Conservation (phyloP, 2,888 invertebrate species). For the Drosophila subsilvestris region DNA sequence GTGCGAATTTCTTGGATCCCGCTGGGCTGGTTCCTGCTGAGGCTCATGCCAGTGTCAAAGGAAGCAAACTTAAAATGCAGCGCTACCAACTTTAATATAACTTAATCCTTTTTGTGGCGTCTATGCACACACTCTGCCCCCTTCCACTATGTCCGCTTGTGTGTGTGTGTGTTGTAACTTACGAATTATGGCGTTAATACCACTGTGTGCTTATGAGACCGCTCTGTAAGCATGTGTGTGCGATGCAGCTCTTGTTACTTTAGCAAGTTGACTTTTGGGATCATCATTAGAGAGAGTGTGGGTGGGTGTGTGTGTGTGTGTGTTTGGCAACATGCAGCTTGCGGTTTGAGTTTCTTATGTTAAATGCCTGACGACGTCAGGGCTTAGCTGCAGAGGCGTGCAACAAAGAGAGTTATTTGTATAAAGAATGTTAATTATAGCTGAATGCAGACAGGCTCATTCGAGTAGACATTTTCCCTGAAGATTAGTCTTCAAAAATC, state of each 20-base stretch:
- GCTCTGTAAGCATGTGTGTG: conserved; percentile 14
- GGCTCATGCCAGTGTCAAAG: conserved; percentile 54
- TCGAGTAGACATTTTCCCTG: background rate
- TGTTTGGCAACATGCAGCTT: conserved; percentile 42
- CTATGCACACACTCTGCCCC: background rate
- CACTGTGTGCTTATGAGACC: conserved; percentile 66
- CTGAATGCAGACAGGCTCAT: background rate
- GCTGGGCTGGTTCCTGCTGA: background rate
- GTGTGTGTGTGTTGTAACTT: conserved; percentile 48
- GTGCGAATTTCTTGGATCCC: conserved; percentile 38
- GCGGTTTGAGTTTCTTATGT: conserved; percentile 43
- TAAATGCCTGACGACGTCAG: conserved; percentile 34
- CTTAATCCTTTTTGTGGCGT: conserved; percentile 68
- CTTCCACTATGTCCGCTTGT: background rate
- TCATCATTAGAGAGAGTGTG: conserved; percentile 66
- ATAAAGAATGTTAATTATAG: conserved; percentile 30
- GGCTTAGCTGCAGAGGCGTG: conserved; percentile 7
- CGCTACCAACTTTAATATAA: conserved; percentile 69
- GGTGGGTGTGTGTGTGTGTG: conserved; percentile 16
- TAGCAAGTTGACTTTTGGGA: conserved; percentile 76
- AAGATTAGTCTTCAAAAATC: background rate
- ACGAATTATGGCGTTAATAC: conserved; percentile 77
- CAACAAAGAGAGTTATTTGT: conserved; percentile 35
- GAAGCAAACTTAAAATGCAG: conserved; percentile 59
- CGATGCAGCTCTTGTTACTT: conserved; percentile 61